Evolutionary conservation across 1,140 invertebrate genomes (phyloP).

Genomic region (Platorchestia sp.): DNA sequence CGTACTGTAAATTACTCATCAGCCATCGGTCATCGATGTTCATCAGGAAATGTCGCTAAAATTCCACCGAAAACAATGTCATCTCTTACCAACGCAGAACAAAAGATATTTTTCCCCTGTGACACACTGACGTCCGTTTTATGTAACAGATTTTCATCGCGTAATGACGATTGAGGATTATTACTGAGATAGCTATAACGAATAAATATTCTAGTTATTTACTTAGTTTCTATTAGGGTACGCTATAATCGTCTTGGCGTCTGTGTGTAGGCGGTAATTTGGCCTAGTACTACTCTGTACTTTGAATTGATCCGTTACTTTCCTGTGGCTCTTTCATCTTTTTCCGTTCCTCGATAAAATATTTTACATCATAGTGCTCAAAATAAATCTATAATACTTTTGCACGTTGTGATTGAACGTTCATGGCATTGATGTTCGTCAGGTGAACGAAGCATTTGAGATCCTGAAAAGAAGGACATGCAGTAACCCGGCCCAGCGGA

Average conservation of each 20-base stretch:
- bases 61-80: not conserved
- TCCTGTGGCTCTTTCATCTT: no score
- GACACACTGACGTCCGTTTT: not conserved
- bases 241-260: no score
- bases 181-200: not conserved
- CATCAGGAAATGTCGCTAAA: not conserved
- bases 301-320: no score
- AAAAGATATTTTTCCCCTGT: not conserved
- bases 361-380: no score
- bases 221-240: not conserved
- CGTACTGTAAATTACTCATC: not conserved
- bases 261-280: no score
- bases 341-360: no score
- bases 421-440: no score
- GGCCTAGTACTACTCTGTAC: no score
- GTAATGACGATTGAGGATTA: no score
- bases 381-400: no score
- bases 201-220: not conserved
- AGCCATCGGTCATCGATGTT: not conserved
- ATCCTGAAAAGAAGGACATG: constrained; percentile 92
- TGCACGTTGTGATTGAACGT: no score
- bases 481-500: constrained; percentile 92
- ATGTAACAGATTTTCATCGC: not conserved
- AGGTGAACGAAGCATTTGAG: constrained; percentile 99
- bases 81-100: not conserved